phyloP scores from a whole-genome alignment of 1,140 invertebrate species.

The Drosophila azteca region DNA sequence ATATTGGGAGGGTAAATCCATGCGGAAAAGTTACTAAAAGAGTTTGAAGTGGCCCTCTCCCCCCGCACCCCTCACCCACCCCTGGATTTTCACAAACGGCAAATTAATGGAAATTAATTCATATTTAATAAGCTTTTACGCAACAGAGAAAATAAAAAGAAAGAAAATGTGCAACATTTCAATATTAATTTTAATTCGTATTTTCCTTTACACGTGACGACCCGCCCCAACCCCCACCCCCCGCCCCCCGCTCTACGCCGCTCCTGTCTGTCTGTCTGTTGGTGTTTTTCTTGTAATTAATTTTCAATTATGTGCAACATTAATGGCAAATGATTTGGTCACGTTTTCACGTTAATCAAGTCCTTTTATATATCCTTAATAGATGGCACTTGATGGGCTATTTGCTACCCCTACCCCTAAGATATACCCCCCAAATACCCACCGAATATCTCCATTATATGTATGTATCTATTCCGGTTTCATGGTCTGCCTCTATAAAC shows the following conservation, averaged over 20 bases:
- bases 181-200: slow-evolving; percentile 28
- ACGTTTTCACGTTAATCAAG: slow-evolving; percentile 68
- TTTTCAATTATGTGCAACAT: slow-evolving; percentile 77
- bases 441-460: background rate
- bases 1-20: too few species aligned
- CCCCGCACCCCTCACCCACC: background rate
- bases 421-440: too few species aligned
- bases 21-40: too few species aligned
- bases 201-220: slow-evolving; percentile 5
- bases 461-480: background rate
- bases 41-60: slow-evolving; percentile 1
- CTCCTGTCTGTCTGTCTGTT: background rate
- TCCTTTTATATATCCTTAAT: slow-evolving; percentile 21
- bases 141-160: slow-evolving; percentile 8
- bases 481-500: slow-evolving; percentile 18
- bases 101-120: slow-evolving; percentile 77
- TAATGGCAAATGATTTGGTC: slow-evolving; percentile 74
- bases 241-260: too few species aligned
- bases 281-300: slow-evolving; percentile 51
- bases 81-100: slow-evolving; percentile 51
- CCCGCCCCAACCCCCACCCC: too few species aligned
- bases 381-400: background rate
- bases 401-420: too few species aligned
- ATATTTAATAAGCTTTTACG: slow-evolving; percentile 70
- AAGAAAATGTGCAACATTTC: slow-evolving; percentile 7